These are phyloP conservation scores for Pantherophis alleghaniensis DNA, from an alignment of 2,797 vertebrate genomes.

Conservation along the genomic window DNA sequence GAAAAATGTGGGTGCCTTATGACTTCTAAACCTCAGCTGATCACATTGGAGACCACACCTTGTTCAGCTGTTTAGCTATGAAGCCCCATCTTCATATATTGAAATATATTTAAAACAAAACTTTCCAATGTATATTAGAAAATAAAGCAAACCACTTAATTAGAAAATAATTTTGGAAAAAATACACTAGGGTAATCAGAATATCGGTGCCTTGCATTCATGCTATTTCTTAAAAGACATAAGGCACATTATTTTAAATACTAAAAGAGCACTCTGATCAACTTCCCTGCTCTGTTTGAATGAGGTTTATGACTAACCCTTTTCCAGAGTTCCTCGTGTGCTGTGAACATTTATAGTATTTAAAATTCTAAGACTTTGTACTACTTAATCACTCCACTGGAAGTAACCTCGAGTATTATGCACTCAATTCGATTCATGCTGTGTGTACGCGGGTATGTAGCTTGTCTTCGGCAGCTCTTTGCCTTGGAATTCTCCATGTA, in stretches of 20 bases:
- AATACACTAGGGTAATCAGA: neutral
- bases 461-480: conserved; percentile 36
- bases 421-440: conserved; percentile 53
- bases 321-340: conserved; percentile 41
- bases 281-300: neutral
- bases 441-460: conserved; percentile 62
- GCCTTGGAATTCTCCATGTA: conserved; percentile 54
- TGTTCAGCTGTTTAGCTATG: conserved; percentile 31
- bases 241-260: neutral
- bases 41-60: conserved; percentile 32
- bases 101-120: neutral
- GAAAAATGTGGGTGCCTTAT: neutral
- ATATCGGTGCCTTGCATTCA: neutral
- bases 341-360: conserved; percentile 27
- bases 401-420: conserved; percentile 21
- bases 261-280: neutral
- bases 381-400: conserved; percentile 13
- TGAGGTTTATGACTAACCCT: conserved; percentile 31
- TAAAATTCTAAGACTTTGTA: neutral
- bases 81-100: conserved; percentile 22
- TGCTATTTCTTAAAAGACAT: neutral
- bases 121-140: neutral
- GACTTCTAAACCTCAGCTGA: conserved; percentile 30
- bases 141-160: neutral
- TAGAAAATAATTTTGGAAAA: neutral